phyloP scores from a whole-genome alignment of 2,113 vertebrate genomes.

The Pipra filicauda region DNA sequence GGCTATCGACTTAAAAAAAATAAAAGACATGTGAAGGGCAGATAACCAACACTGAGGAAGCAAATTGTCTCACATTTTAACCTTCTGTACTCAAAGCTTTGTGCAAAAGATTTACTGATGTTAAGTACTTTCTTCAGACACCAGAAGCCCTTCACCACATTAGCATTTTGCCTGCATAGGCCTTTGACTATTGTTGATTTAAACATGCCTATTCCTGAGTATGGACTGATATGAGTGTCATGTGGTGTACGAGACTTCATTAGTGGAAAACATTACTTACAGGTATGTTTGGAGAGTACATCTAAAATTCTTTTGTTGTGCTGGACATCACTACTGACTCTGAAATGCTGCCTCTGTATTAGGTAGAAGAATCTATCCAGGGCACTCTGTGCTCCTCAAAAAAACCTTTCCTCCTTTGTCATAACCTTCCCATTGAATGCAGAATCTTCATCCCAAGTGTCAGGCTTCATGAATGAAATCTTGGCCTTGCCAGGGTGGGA shows the following conservation, averaged over 20 bases:
- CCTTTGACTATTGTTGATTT: not conserved
- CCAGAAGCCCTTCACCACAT: not conserved
- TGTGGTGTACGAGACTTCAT: not conserved
- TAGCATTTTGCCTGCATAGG: not conserved
- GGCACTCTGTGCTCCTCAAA: not conserved
- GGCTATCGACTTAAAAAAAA: not conserved
- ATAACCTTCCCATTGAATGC: not conserved
- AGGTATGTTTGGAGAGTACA: not conserved
- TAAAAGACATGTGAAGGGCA: not conserved
- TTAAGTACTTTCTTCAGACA: constrained; percentile 11
- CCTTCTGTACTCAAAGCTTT: constrained; percentile 24
- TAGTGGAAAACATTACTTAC: not conserved
- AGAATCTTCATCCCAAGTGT: not conserved
- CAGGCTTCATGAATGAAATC: not conserved
- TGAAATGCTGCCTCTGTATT: not conserved
- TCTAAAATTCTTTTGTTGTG: not conserved
- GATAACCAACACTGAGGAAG: constrained; percentile 3
- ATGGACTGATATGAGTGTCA: not conserved
- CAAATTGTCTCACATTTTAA: constrained; percentile 23
- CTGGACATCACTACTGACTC: not conserved
- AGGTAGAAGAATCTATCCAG: not conserved
- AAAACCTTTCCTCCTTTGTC: not conserved
- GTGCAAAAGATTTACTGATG: not conserved
- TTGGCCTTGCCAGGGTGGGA: not conserved
- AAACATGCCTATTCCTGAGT: not conserved